Percentiles rank a stretch among this genome's conserved stretches.
Conservation (phyloP, 2,113 vertebrate species). For the Austrofundulus limnaeus region DNA sequence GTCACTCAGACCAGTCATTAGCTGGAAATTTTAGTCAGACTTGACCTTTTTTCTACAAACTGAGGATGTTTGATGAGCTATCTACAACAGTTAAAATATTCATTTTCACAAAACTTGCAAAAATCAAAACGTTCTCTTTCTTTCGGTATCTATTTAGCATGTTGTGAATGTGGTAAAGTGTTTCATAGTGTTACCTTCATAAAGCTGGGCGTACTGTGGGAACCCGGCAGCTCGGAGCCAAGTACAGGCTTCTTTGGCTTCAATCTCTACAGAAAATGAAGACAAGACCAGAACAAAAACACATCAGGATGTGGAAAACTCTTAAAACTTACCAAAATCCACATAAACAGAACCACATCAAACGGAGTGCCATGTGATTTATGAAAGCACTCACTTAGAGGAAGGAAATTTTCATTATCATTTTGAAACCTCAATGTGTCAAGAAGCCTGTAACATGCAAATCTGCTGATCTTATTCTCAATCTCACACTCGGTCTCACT, state of each 20-base stretch:
- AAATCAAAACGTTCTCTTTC: background rate
- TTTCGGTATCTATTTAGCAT: background rate
- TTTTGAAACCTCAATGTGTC: no score
- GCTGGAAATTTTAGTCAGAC: no score
- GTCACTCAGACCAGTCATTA: no score
- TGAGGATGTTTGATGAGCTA: no score
- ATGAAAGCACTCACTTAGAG: background rate
- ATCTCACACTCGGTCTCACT: constrained; percentile 37
- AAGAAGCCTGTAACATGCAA: constrained; percentile 1
- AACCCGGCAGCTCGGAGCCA: constrained; percentile 90
- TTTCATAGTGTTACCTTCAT: constrained; percentile 82
- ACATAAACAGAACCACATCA: constrained; percentile 5
- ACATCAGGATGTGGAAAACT: constrained; percentile 18
- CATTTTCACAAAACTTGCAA: no score
- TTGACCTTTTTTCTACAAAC: no score
- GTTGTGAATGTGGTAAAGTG: background rate
- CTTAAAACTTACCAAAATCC: no score
- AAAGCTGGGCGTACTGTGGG: constrained; percentile 88
- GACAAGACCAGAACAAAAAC: constrained; percentile 6
- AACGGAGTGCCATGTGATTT: background rate
- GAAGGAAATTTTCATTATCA: no score
- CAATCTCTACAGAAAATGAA: constrained; percentile 76
- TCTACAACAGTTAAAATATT: no score
- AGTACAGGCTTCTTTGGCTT: constrained; percentile 86
- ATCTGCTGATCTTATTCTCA: constrained; percentile 50